Evolutionary conservation across 2,113 vertebrate genomes (phyloP).

Genomic region (Dasyurus viverrinus): DNA sequence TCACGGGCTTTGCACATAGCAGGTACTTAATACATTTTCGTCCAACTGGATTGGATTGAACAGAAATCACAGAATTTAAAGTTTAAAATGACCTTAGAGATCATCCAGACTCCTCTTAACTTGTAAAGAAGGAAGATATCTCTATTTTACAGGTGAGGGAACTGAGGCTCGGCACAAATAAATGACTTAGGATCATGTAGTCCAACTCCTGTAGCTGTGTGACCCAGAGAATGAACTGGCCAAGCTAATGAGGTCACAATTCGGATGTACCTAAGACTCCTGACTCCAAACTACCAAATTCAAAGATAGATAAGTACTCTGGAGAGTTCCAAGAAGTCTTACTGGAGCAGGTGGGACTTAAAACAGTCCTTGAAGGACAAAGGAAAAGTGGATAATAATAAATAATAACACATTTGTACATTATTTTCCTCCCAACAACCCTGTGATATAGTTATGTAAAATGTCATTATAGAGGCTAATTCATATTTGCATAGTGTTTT

Average conservation of each 20-base stretch:
- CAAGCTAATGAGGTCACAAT: background rate
- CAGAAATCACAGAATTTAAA: background rate
- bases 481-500: no score
- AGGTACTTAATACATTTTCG: background rate
- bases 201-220: background rate
- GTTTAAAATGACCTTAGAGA: background rate
- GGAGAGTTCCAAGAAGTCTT: background rate
- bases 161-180: background rate
- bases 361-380: background rate
- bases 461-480: background rate
- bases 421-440: background rate
- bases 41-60: background rate
- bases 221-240: background rate
- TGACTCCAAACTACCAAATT: background rate
- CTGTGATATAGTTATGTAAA: background rate
- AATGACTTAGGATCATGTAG: background rate
- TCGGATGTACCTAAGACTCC: background rate
- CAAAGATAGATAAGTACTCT: background rate
- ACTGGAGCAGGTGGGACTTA: background rate
- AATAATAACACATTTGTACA: background rate
- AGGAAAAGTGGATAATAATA: background rate
- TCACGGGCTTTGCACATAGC: background rate
- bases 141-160: background rate
- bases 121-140: background rate
- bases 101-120: background rate